Conservation (phyloP, 2,113 vertebrate species). For the Leptobrachium ailaonicum region DNA sequence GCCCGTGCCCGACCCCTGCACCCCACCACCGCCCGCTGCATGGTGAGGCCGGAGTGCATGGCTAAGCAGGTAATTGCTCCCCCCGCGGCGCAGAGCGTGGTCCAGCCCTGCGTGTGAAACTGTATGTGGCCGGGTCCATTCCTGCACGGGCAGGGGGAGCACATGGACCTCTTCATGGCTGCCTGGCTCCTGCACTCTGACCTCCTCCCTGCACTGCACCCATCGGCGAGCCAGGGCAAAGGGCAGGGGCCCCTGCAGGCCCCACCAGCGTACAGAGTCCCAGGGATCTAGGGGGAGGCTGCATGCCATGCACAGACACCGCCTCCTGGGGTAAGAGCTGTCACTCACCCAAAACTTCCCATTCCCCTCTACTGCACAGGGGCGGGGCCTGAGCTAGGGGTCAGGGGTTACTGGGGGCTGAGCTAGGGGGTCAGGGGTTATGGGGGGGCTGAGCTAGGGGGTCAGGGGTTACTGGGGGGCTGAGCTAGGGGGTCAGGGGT, state of each 20-base stretch:
- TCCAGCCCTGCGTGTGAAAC: not conserved
- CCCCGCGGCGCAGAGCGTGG: not conserved
- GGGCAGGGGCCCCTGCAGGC: not conserved
- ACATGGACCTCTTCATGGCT: not conserved
- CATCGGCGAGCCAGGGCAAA: not conserved
- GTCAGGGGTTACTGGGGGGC: too few species aligned
- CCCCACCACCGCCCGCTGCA: constrained; percentile 17
- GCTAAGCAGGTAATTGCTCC: constrained; percentile 12
- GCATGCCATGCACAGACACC: too few species aligned
- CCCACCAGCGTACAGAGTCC: not conserved
- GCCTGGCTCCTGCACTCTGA: not conserved
- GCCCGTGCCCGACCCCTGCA: not conserved
- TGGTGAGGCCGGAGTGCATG: not conserved
- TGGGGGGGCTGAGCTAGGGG: too few species aligned
- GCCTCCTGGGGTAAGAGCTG: too few species aligned
- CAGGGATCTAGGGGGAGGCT: too few species aligned
- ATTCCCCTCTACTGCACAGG: too few species aligned
- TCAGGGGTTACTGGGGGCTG: too few species aligned
- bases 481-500: too few species aligned
- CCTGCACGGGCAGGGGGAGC: not conserved
- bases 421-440: too few species aligned
- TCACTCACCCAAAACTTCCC: too few species aligned
- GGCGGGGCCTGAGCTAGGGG: too few species aligned
- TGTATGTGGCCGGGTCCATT: not conserved
- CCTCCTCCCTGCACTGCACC: not conserved